These are phyloP conservation scores for Portevinia maculata DNA, from an alignment of 2,888 invertebrate species.

Conservation along the genomic window DNA sequence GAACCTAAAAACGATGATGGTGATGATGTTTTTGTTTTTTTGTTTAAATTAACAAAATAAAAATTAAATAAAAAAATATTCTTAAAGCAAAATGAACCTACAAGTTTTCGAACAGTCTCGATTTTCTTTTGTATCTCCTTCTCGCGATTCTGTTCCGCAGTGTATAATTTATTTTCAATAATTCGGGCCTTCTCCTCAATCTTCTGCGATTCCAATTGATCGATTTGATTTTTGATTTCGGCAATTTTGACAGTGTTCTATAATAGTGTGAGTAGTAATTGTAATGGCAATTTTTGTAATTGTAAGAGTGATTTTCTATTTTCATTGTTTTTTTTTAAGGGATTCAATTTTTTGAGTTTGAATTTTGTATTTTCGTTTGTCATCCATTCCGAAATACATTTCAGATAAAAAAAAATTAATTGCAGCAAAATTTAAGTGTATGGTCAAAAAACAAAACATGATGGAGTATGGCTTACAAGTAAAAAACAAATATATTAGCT, in stretches of 20 bases:
- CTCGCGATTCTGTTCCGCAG: slow-evolving; percentile 92
- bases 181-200: slow-evolving; percentile 87
- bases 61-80: slow-evolving; percentile 30
- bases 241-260: slow-evolving; percentile 88
- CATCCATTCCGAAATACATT: slow-evolving; percentile 56
- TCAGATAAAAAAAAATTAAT: neutral
- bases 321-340: slow-evolving; percentile 32
- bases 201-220: slow-evolving; percentile 85
- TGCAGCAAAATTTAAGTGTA: neutral
- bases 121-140: slow-evolving; percentile 93
- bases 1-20: slow-evolving; percentile 21
- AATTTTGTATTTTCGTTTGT: slow-evolving; percentile 68
- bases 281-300: slow-evolving; percentile 41
- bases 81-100: slow-evolving; percentile 83
- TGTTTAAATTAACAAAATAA: slow-evolving; percentile 33
- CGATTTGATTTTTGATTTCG: slow-evolving; percentile 87
- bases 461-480: slow-evolving; percentile 47
- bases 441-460: slow-evolving; percentile 28
- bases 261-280: slow-evolving; percentile 73
- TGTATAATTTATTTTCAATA: slow-evolving; percentile 89
- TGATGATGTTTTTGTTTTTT: slow-evolving; percentile 20
- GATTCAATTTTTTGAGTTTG: slow-evolving; percentile 27
- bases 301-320: slow-evolving; percentile 26
- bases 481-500: slow-evolving; percentile 15
- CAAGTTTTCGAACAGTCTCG: slow-evolving; percentile 92